Base-by-base conservation (phyloP, 2,113 vertebrate species). In the Chinchilla lanigera region DNA sequence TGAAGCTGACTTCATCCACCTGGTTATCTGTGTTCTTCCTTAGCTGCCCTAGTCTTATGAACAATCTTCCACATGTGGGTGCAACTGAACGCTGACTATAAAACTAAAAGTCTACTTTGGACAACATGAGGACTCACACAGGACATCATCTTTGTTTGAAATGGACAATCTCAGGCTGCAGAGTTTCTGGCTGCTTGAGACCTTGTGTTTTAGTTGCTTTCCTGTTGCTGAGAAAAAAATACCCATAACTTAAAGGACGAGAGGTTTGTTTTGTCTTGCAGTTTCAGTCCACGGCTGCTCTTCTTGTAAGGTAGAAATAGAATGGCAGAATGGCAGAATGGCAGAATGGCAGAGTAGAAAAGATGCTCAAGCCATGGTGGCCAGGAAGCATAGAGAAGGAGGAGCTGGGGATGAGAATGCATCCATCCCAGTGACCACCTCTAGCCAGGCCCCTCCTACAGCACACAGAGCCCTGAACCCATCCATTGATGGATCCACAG, bases 1-100 rank as follows among this genome's bases (percentile, higher is more conserved):
- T 54, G 16, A 14, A 17, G n/a, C 63, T 54, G 56, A 44, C 75
- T 14, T 4, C 9, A 84, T 19, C 28, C 19, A 11, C 78, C 44
- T 20, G 35, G 56, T 73, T 19, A 82, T 60, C 50, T 2, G 47
- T 10, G 41, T 47, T 77, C 26, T 77, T 50, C 73, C 44, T 30
- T 16, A 30, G 44, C 9, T 26, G 4, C 26, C n/a, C n/a, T 7
- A 6, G 4, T 12, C 41, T 30, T 16, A 33, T 2, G 9, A 6
- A 50, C 1, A 35, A 33, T 5, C 20, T 73, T 58, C 24, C 22
- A 50, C 24, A 30, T 63, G 12, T 7, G 44, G 28, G 7, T 35
- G n/a, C 30, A 20, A 16, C 11, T 30, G 19, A 13, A 41, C 10
- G 3, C 24, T 69, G n/a, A 24, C n/a, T 30, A 67, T 26, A 35